Percentiles rank a stretch among this genome's conserved stretches.
phyloP scores from a whole-genome alignment of 1,140 invertebrate genomes.

The Brachionus paranguensis region DNA sequence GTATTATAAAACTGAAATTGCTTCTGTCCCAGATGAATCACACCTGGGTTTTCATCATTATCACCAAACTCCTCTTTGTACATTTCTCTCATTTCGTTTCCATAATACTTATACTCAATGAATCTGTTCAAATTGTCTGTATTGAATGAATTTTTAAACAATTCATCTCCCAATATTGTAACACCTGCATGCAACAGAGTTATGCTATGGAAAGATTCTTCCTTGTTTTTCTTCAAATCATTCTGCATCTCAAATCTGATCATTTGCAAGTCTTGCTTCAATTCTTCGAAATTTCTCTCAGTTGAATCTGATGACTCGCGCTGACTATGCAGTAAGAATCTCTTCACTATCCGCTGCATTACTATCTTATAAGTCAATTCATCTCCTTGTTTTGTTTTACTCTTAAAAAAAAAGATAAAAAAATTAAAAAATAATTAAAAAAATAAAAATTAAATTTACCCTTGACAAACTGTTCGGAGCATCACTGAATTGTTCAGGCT shows the following conservation, averaged over 20 bases:
- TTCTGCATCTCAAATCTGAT: conserved; percentile 39
- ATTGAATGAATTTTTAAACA: conserved; percentile 17
- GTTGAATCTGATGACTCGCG: conserved; percentile 22
- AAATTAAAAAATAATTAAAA: not conserved
- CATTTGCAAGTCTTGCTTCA: conserved; percentile 40
- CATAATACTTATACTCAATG: conserved; percentile 27
- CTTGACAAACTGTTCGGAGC: not conserved
- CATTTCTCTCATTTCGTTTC: conserved; percentile 37
- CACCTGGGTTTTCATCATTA: not conserved
- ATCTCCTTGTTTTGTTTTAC: not conserved
- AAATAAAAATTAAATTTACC: not conserved
- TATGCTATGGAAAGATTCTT: conserved; percentile 35
- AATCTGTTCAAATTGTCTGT: not conserved
- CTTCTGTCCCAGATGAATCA: not conserved
- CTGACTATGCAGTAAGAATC: conserved; percentile 37
- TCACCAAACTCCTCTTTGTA: conserved; percentile 32
- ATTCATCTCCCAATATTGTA: conserved; percentile 14
- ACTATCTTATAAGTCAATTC: conserved; percentile 19
- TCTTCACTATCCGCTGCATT: conserved; percentile 36
- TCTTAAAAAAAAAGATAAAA: not conserved
- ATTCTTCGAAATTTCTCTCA: conserved; percentile 38
- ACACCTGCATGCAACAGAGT: conserved; percentile 24
- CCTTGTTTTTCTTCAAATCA: conserved; percentile 24
- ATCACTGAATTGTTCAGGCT: not conserved
- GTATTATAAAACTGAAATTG: not conserved